Base-by-base conservation (phyloP, 2,888 invertebrate species). In the Cheilosia scutellata region DNA sequence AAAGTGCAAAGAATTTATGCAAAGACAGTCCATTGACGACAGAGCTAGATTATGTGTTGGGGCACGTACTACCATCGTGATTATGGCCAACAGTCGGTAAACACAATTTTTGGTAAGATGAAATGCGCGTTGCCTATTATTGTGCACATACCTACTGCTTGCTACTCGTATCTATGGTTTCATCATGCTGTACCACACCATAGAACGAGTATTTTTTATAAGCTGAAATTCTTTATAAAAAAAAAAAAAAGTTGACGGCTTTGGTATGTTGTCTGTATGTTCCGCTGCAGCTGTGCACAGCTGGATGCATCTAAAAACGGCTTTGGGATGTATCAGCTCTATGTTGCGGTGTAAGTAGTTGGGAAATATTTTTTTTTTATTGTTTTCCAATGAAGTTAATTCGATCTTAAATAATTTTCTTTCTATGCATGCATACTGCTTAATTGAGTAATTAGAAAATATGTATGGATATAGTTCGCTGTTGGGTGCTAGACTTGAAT, bases 1-100 rank as follows among this genome's bases (percentile, higher is more conserved):
- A 62, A 62, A 72, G 27, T 57, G 58, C 44, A 74, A 83, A 78
- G 78, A 83, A 78, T 83, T 74, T 83, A 83, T 83, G 83, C 83
- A 83, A 78, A 83, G 74, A 72, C n/a, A n/a, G n/a, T n/a, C n/a
- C n/a, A n/a, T n/a, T n/a, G 40, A 47, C 49, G 44, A 55, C 58
- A 42, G 76, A 76, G 76, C 66, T 33, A 40, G 25, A 66, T 44
- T 6, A 16, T 11, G 11, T 2, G 16, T 33, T 55, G n/a, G 11
- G 25, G 25, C 37, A 27, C 7, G 27, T 20, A 37, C 37, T 27
- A 44, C 2, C 68, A 31, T 44, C 62, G 55, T 74, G 74, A 55
- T 47, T n/a, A 44, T 47, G 53, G 72, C 62, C 20, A 42, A 62
- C 11, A 57, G 16, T 20, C 55, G 47, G 75, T 33, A 49, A 11